Conservation (phyloP, 2,888 invertebrate species). For the Cylindroiulus punctatus region DNA sequence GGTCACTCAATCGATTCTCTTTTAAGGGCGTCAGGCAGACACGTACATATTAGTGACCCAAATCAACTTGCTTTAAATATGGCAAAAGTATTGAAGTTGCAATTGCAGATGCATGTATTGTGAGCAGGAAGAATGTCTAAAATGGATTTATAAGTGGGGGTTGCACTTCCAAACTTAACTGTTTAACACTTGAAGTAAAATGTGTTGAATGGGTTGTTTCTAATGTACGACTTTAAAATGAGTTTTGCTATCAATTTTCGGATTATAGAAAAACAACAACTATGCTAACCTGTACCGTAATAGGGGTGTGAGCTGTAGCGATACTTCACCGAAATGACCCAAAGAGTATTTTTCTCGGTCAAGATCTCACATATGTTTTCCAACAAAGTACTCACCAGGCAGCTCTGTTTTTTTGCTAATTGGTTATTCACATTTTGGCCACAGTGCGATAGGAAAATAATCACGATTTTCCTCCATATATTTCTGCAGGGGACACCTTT, state of each 20-base stretch:
- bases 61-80: too few relatives aligned
- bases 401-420: constrained; percentile 7
- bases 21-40: too few relatives aligned
- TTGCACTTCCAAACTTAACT: background rate
- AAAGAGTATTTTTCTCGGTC: constrained; percentile 15
- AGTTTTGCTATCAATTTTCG: constrained; percentile 22
- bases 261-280: background rate
- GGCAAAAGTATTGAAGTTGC: too few relatives aligned
- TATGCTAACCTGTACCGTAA: background rate
- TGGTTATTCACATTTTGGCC: constrained; percentile 32
- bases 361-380: constrained; percentile 27
- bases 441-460: background rate
- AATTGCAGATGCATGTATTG: background rate
- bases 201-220: background rate
- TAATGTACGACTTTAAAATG: background rate
- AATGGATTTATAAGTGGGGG: background rate
- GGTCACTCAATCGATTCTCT: too few relatives aligned
- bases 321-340: constrained; percentile 27
- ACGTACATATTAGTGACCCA: too few relatives aligned
- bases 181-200: background rate
- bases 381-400: background rate
- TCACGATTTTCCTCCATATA: constrained; percentile 37
- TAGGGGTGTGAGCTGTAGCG: background rate
- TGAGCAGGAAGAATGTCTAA: background rate
- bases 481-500: background rate